These are phyloP conservation scores for Muscicapa comitata DNA, from an alignment of 2,797 vertebrate genomes.

Conservation along the genomic window DNA sequence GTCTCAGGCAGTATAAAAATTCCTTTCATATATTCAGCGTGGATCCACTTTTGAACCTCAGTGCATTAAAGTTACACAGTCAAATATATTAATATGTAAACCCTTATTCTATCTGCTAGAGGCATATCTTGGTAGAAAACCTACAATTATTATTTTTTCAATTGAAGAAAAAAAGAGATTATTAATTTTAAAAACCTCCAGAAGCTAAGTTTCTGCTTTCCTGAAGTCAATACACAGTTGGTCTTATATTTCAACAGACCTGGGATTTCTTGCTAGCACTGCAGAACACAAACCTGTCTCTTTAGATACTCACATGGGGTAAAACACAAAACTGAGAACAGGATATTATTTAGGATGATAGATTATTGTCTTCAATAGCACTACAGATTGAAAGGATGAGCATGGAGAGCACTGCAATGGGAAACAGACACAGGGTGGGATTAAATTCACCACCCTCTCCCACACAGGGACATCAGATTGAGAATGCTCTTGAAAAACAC, in stretches of 20 bases:
- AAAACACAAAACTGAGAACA: background rate
- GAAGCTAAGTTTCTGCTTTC: background rate
- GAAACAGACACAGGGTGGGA: background rate
- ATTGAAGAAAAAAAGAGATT: background rate
- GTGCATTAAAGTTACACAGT: background rate
- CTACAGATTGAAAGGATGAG: background rate
- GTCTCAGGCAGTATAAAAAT: background rate
- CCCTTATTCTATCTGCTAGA: background rate
- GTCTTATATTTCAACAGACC: background rate
- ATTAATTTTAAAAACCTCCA: background rate
- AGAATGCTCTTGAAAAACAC: background rate
- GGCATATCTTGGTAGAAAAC: background rate
- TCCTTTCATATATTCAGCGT: background rate
- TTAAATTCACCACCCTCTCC: background rate
- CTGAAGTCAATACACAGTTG: background rate
- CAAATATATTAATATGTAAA: background rate
- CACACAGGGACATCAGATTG: background rate
- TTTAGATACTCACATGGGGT: rapidly evolving
- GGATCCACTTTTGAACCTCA: background rate
- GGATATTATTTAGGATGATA: background rate
- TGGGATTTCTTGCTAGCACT: background rate
- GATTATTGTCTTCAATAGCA: background rate
- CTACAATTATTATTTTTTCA: background rate
- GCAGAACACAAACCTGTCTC: background rate
- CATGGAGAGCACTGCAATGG: rapidly evolving